Conservation (phyloP, 2,797 vertebrate genomes). For the Mastacembelus armatus region DNA sequence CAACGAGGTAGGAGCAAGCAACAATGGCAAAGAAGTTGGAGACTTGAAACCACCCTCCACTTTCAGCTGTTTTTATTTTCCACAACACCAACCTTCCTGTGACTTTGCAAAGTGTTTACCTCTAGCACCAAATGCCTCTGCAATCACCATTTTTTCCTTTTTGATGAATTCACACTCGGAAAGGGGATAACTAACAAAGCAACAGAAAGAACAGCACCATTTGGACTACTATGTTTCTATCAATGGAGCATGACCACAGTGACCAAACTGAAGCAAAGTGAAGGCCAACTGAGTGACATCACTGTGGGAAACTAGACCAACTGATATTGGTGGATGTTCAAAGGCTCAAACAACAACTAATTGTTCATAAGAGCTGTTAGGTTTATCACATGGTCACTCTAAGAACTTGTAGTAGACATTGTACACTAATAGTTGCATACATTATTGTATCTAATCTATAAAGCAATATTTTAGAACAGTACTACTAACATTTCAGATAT, state of each 20-base stretch:
- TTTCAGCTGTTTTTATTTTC: slow-evolving; percentile 44
- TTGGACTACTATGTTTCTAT: slow-evolving; percentile 23
- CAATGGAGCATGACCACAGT: slow-evolving; percentile 12
- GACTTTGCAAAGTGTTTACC: slow-evolving; percentile 4
- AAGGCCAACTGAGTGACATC: slow-evolving; percentile 55
- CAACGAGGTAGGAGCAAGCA: slow-evolving; percentile 17
- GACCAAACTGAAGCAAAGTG: slow-evolving; percentile 49
- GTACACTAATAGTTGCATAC: neutral
- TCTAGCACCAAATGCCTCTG: neutral
- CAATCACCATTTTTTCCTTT: neutral
- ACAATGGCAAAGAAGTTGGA: slow-evolving; percentile 31
- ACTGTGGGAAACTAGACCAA: slow-evolving; percentile 55
- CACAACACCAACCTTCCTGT: slow-evolving; percentile 2
- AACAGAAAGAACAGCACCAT: slow-evolving; percentile 7
- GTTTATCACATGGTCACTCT: too few relatives aligned
- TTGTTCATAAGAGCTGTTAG: too few relatives aligned
- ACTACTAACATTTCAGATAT: slow-evolving; percentile 8
- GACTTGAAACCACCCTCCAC: slow-evolving; percentile 19
- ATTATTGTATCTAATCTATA: slow-evolving; percentile 15
- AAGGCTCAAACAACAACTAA: slow-evolving; percentile 8
- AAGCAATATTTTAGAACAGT: slow-evolving; percentile 29
- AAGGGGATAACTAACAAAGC: neutral
- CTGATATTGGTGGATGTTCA: slow-evolving; percentile 33
- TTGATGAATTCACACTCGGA: neutral
- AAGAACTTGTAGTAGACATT: too few relatives aligned